Evolutionary conservation across 2,797 vertebrate genomes (phyloP).

Genomic region (Parambassis ranga): DNA sequence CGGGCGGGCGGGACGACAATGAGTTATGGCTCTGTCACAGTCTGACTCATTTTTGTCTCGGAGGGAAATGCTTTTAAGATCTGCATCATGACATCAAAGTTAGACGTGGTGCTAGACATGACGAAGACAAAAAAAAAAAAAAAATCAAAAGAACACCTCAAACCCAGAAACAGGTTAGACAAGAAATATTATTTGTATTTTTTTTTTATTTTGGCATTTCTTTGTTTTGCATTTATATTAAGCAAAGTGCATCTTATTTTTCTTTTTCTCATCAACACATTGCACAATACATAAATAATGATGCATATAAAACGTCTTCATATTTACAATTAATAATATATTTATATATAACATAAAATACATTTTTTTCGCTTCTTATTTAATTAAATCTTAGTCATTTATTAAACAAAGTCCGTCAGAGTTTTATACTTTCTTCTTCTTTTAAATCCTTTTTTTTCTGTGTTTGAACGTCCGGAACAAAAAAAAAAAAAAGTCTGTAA

Average conservation of each 20-base stretch:
- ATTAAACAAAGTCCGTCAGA: slow-evolving; percentile 85
- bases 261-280: slow-evolving; percentile 97
- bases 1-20: slow-evolving; percentile 7
- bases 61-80: slow-evolving; percentile 43
- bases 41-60: slow-evolving; percentile 55
- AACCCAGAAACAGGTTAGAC: slow-evolving; percentile 21
- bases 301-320: slow-evolving; percentile 99
- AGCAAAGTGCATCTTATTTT: slow-evolving; percentile 99
- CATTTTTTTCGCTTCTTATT: slow-evolving; percentile 89
- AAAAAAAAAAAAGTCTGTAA: slow-evolving; percentile 52
- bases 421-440: slow-evolving; percentile 70
- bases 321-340: slow-evolving; percentile 99
- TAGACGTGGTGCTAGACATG: no score
- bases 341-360: slow-evolving; percentile 99
- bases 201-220: slow-evolving; percentile 96
- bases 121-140: slow-evolving; percentile 3
- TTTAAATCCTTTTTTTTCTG: slow-evolving; percentile 65
- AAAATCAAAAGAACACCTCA: neutral
- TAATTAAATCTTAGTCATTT: slow-evolving; percentile 93
- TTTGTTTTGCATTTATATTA: slow-evolving; percentile 99
- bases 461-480: slow-evolving; percentile 58
- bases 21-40: slow-evolving; percentile 47
- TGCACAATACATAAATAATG: slow-evolving; percentile 99
- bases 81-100: slow-evolving; percentile 35
- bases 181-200: slow-evolving; percentile 71